Conservation (phyloP, 2,888 invertebrate genomes). For the Cryptosula pallasiana region DNA sequence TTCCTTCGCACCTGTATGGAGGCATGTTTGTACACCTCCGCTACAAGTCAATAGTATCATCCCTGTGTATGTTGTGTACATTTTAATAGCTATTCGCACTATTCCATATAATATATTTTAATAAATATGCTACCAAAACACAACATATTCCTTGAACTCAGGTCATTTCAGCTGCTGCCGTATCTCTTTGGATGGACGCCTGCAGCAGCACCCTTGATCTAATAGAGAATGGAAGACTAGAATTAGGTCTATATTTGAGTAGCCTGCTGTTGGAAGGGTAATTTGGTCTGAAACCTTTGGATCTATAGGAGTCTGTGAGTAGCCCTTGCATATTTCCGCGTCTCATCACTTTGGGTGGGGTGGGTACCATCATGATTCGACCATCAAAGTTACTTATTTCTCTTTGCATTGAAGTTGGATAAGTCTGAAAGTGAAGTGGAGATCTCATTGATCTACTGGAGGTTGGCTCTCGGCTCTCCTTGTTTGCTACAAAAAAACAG, state of each 20-base stretch:
- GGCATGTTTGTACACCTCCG: too few species aligned
- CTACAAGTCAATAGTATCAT: too few species aligned
- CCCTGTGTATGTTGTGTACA: too few species aligned
- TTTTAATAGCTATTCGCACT: too few species aligned
- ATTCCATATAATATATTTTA: too few species aligned
- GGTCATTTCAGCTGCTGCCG: neutral
- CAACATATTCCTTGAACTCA: too few species aligned
- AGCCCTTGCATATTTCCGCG: neutral
- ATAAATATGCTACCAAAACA: too few species aligned
- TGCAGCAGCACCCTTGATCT: constrained; percentile 10
- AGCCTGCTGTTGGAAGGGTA: constrained; percentile 9
- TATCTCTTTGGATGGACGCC: neutral
- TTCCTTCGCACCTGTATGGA: too few species aligned
- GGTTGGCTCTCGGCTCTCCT: too few species aligned
- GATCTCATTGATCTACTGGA: neutral
- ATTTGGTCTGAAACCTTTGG: neutral
- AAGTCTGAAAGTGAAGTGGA: neutral
- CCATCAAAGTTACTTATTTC: neutral
- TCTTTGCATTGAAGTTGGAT: neutral
- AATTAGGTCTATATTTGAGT: constrained; percentile 15
- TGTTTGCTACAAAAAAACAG: too few species aligned
- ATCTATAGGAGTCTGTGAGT: neutral
- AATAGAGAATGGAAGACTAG: neutral
- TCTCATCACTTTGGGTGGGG: neutral
- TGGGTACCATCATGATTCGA: neutral